Evolutionary conservation across 2,113 vertebrate genomes (phyloP).

Genomic region (Rhineura floridana): DNA sequence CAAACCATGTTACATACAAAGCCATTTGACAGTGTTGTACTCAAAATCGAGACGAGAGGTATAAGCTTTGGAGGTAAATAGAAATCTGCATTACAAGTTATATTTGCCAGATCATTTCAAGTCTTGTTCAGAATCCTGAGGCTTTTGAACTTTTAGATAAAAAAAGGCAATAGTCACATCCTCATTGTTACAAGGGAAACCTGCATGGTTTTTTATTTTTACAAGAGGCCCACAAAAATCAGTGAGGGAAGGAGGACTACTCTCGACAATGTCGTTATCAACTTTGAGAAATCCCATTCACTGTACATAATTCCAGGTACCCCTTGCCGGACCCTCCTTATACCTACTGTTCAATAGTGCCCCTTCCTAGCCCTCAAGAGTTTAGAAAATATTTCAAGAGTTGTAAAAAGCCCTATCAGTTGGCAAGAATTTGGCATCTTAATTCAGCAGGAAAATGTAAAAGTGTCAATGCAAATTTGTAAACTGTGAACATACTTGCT

Average conservation of each 20-base stretch:
- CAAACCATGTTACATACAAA: no score
- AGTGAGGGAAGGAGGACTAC: neutral
- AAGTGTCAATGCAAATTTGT: neutral
- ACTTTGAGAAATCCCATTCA: neutral
- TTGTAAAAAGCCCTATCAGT: neutral
- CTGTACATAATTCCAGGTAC: neutral
- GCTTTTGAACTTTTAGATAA: neutral
- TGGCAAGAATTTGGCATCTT: neutral
- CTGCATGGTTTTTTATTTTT: neutral
- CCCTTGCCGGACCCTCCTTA: neutral
- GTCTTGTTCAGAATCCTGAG: neutral
- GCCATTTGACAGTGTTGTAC: neutral
- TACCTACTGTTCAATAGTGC: no score
- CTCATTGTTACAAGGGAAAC: neutral
- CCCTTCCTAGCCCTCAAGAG: neutral
- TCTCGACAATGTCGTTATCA: neutral
- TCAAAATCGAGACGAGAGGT: neutral
- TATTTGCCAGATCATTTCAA: neutral
- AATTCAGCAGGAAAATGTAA: neutral
- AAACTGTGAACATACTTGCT: constrained; percentile 45
- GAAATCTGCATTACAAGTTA: neutral
- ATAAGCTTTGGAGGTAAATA: neutral
- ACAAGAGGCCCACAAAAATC: neutral
- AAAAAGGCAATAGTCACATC: neutral
- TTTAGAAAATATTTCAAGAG: neutral